Base-by-base conservation (phyloP, 2,113 vertebrate genomes). In the Hippoglossus stenolepis region DNA sequence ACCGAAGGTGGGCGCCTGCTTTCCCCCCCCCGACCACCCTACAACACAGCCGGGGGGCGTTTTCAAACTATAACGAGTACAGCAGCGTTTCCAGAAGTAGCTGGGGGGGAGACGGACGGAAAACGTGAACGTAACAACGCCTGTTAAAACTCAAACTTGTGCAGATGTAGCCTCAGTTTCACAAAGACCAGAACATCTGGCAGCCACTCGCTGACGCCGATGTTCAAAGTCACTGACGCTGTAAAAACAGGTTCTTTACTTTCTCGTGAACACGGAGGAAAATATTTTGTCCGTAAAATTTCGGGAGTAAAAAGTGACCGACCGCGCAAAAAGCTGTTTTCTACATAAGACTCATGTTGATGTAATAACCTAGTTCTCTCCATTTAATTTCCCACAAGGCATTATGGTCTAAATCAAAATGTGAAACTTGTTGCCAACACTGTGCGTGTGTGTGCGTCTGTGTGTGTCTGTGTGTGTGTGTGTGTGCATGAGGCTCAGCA, bases 401-500 rank as follows among this genome's bases (percentile, higher is more conserved):
- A 40, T 80, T 24, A 56, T 35, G 72, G 18, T 63, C 68, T 2
- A 23, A 9, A 6, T 14, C 4, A n/a, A 68, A 65, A 72, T 20
- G 15, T 23, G 3, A 14, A 8, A 51, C 61, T 3, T 71, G 35
- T 43, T n/a, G 31, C 31, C 23, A 3, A n/a, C 58, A 61, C 20
- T 72, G 40, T 78, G 69, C 68, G 68, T 63, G 49, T 61, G 63
- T 70, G 40, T 65, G 63, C 69, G 47, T 75, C 64, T 72, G 58
- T 65, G 49, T 65, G 58, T 67, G 56, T 70, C 28, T 56, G 62
- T 60, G 57, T 64, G 68, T 64, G 11, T 20, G 64, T 58, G 71
- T 23, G 24, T 7, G 26, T 12, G 56, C 8, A 1, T 68, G 49
- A 4, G 8, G 59, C 89, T 95, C 90, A 96, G 93, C 94, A 96